These are phyloP conservation scores for Eunapius fragilis DNA, from an alignment of 37 sponge, comb jelly and placozoan species.

Conservation along the genomic window DNA sequence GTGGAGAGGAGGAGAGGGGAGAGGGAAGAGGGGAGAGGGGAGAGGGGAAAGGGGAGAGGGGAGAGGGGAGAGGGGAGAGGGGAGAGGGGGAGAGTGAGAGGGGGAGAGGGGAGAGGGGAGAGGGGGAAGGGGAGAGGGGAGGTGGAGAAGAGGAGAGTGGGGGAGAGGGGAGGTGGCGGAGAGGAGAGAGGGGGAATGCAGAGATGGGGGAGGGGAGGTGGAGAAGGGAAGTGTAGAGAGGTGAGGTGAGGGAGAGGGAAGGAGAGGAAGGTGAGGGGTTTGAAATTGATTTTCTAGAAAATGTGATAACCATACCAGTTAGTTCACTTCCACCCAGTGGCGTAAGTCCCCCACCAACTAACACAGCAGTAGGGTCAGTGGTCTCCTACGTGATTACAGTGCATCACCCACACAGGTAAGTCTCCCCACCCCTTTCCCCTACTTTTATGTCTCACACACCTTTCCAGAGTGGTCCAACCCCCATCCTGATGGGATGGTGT, in stretches of 20 bases:
- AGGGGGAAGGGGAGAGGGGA: neutral
- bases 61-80: neutral
- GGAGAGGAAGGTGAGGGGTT: too few relatives aligned
- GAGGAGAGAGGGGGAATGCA: too few relatives aligned
- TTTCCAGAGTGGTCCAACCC: constrained; percentile 69
- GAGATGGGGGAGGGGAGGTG: too few relatives aligned
- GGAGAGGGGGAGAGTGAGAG: neutral
- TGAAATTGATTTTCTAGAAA: neutral
- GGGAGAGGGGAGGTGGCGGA: neutral
- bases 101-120: neutral
- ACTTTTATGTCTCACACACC: constrained; percentile 7
- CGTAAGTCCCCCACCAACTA: constrained; percentile 77
- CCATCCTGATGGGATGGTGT: constrained; percentile 80
- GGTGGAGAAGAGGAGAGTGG: neutral
- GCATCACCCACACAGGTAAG: neutral
- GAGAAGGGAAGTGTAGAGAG: too few relatives aligned
- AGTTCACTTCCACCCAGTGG: constrained; percentile 87
- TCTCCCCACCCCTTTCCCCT: neutral
- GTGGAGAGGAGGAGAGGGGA: neutral
- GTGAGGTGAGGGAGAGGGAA: neutral
- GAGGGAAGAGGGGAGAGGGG: neutral
- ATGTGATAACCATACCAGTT: constrained; percentile 31
- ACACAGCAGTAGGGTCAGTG: constrained; percentile 46
- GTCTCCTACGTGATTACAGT: constrained; percentile 40
- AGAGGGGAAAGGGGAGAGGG: neutral